Evolutionary conservation across 2,113 vertebrate genomes (phyloP).

Genomic region (Myiagra hebetior): DNA sequence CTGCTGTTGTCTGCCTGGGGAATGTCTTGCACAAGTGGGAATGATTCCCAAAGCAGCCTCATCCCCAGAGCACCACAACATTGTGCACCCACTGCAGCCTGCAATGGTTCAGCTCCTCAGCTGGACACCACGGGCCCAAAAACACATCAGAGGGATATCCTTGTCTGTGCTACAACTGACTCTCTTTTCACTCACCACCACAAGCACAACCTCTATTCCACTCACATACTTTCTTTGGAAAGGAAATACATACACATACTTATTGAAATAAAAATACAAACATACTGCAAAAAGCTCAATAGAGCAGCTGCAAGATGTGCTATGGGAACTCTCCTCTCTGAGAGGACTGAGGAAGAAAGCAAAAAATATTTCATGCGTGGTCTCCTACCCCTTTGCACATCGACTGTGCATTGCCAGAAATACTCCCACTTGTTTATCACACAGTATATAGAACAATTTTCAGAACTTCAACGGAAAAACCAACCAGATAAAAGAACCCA

Average conservation of each 20-base stretch:
- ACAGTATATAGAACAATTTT: neutral
- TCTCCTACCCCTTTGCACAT: neutral
- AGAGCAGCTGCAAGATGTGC: neutral
- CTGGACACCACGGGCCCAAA: neutral
- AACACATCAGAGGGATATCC: neutral
- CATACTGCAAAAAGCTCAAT: neutral
- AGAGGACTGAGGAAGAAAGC: neutral
- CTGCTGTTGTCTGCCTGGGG: neutral
- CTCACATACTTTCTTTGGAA: neutral
- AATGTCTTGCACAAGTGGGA: neutral
- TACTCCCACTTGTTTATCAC: neutral
- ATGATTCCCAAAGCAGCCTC: neutral
- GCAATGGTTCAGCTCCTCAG: neutral
- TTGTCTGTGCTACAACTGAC: neutral
- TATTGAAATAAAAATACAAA: neutral
- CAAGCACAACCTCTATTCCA: neutral
- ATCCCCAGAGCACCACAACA: neutral
- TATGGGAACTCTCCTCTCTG: neutral
- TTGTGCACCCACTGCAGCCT: neutral
- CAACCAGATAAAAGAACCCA: neutral
- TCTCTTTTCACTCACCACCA: neutral
- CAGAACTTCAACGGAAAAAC: neutral
- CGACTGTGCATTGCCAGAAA: neutral
- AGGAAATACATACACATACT: neutral
- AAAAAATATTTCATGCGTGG: neutral